These are phyloP conservation scores for Vollenhovia emeryi DNA, from an alignment of 1,140 invertebrate species.

Conservation along the genomic window DNA sequence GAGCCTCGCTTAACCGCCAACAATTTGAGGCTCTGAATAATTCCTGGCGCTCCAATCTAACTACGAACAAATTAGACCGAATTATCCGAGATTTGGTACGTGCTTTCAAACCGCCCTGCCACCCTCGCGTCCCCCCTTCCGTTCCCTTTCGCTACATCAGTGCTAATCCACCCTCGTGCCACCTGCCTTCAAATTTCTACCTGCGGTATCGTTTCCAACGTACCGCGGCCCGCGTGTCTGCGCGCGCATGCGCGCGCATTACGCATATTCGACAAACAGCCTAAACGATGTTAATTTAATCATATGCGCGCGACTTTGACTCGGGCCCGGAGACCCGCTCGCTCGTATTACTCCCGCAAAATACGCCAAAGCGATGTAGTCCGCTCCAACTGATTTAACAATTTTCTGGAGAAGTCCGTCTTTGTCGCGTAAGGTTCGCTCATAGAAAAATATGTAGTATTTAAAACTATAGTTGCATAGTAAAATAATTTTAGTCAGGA, in stretches of 20 bases:
- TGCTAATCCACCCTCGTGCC: conserved; percentile 34
- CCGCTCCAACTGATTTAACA: conserved; percentile 48
- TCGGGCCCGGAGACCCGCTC: conserved; percentile 34
- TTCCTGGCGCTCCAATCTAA: conserved; percentile 84
- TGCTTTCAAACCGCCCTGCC: conserved; percentile 68
- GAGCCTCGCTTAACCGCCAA: conserved; percentile 82
- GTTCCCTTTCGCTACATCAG: conserved; percentile 34
- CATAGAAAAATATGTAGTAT: too few relatives aligned
- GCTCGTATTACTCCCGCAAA: conserved; percentile 44
- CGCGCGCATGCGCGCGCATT: conserved; percentile 5
- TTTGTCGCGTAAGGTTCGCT: conserved; percentile 17
- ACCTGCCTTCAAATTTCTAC: conserved; percentile 53
- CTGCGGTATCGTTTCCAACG: conserved; percentile 58
- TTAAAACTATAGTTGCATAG: too few relatives aligned
- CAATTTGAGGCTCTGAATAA: conserved; percentile 84
- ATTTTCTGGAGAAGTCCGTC: conserved; percentile 24
- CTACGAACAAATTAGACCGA: conserved; percentile 84
- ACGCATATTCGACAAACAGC: conserved; percentile 56
- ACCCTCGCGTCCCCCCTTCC: conserved; percentile 9
- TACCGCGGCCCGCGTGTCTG: conserved; percentile 17
- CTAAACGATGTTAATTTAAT: conserved; percentile 63
- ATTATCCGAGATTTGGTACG: conserved; percentile 82
- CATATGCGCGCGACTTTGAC: conserved; percentile 58
- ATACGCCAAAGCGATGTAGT: conserved; percentile 37
- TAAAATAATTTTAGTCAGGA: too few relatives aligned